Evolutionary conservation across 2,888 invertebrate genomes (phyloP).

Genomic region (Phorcus lineatus): DNA sequence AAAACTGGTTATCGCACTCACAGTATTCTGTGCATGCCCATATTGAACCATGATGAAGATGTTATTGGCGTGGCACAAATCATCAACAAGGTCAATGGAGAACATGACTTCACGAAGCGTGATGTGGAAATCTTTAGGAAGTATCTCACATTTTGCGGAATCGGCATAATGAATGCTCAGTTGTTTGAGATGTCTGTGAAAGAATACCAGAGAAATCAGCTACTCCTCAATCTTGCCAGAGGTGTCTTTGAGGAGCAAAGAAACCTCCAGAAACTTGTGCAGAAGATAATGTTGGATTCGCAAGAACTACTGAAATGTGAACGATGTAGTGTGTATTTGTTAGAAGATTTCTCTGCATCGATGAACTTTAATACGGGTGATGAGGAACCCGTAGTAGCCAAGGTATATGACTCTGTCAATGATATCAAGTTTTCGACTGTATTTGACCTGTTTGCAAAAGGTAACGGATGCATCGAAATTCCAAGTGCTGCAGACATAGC

Average conservation of each 20-base stretch:
- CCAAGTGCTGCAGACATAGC: constrained; percentile 56
- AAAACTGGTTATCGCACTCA: constrained; percentile 93
- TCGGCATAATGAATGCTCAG: constrained; percentile 95
- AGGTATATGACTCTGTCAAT: constrained; percentile 44
- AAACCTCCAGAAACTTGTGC: constrained; percentile 92
- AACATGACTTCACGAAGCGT: constrained; percentile 87
- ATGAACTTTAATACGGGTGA: neutral
- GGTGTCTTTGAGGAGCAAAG: constrained; percentile 96
- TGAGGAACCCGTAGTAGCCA: neutral
- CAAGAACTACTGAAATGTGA: constrained; percentile 92
- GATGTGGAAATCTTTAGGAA: constrained; percentile 94
- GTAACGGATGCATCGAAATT: constrained; percentile 57
- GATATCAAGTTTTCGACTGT: constrained; percentile 66
- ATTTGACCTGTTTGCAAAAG: constrained; percentile 68
- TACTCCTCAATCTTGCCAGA: constrained; percentile 88
- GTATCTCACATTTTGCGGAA: constrained; percentile 95
- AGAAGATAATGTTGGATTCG: constrained; percentile 96
- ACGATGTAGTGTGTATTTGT: constrained; percentile 88
- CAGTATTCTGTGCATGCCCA: constrained; percentile 92
- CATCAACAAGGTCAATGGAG: constrained; percentile 89
- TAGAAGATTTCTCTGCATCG: constrained; percentile 33
- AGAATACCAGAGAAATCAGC: constrained; percentile 93
- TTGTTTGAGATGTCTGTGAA: constrained; percentile 94
- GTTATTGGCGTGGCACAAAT: constrained; percentile 98
- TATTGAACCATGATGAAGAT: constrained; percentile 94